Percentiles rank a stretch among this genome's conserved stretches.
Conservation (phyloP, 2,113 vertebrate genomes). For the Rhinolophus ferrumequinum region DNA sequence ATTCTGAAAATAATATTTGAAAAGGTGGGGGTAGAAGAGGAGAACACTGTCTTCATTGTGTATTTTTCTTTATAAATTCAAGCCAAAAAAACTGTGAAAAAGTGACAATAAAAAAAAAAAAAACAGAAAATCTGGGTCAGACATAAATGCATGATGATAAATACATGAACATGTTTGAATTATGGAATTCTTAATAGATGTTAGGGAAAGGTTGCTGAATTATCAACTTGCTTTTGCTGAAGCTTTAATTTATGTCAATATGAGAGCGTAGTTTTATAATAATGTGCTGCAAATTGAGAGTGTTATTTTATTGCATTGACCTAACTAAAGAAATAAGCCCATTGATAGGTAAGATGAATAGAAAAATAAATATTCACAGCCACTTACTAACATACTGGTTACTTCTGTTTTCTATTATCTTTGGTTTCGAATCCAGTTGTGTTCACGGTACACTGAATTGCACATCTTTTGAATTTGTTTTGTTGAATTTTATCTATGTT, state of each 20-base stretch:
- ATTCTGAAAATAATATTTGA: constrained; percentile 51
- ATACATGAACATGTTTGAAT: constrained; percentile 44
- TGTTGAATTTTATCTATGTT: constrained; percentile 47
- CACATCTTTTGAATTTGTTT: constrained; percentile 61
- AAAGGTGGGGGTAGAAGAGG: background rate
- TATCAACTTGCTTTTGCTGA: constrained; percentile 23
- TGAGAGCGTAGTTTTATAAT: constrained; percentile 30
- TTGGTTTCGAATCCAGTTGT: background rate
- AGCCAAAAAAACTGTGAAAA: constrained; percentile 30
- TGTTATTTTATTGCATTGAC: constrained; percentile 40
- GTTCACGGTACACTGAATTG: constrained; percentile 47
- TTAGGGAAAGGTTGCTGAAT: background rate
- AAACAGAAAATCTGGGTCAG: constrained; percentile 2
- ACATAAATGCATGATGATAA: background rate
- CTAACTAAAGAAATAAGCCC: constrained; percentile 31
- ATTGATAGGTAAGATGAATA: constrained; percentile 42
- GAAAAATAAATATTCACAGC: constrained; percentile 24
- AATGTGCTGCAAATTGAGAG: background rate
- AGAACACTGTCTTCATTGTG: background rate
- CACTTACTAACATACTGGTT: background rate
- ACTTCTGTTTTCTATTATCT: constrained; percentile 50
- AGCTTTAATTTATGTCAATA: constrained; percentile 37
- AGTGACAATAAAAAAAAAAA: background rate
- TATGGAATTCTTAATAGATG: background rate
- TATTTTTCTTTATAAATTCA: background rate